Conservation (phyloP, 2,113 vertebrate species). For the Etheostoma cragini region DNA sequence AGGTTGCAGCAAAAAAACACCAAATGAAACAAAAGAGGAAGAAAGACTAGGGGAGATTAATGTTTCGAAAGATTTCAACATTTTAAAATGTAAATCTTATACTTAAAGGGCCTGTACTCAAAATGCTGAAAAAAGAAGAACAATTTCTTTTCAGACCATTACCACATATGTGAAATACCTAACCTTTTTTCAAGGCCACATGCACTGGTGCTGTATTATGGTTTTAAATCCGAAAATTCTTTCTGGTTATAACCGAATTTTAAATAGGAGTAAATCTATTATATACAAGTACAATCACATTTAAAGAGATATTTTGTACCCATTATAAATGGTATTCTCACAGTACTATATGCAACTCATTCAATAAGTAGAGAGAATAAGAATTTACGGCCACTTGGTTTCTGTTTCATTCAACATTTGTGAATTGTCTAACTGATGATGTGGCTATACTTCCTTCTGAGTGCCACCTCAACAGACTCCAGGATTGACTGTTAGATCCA, state of each 20-base stretch:
- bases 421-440: slow-evolving; percentile 46
- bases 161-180: no score
- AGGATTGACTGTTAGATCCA: slow-evolving; percentile 13
- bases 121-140: no score
- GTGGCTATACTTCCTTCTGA: slow-evolving; percentile 43
- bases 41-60: background rate
- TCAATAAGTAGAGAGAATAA: background rate
- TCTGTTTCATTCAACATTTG: background rate
- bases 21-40: background rate
- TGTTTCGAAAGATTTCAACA: background rate
- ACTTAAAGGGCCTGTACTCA: no score
- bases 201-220: background rate
- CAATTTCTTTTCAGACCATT: no score
- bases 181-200: no score
- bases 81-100: background rate
- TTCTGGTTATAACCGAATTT: background rate
- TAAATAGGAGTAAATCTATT: no score
- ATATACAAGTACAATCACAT: background rate
- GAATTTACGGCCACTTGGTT: background rate
- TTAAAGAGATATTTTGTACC: background rate
- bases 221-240: background rate
- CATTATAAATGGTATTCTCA: background rate
- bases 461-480: slow-evolving; percentile 54
- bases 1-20: background rate
- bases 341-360: background rate